phyloP scores from a whole-genome alignment of 2,113 vertebrate genomes.

The Lycocorax pyrrhopterus region DNA sequence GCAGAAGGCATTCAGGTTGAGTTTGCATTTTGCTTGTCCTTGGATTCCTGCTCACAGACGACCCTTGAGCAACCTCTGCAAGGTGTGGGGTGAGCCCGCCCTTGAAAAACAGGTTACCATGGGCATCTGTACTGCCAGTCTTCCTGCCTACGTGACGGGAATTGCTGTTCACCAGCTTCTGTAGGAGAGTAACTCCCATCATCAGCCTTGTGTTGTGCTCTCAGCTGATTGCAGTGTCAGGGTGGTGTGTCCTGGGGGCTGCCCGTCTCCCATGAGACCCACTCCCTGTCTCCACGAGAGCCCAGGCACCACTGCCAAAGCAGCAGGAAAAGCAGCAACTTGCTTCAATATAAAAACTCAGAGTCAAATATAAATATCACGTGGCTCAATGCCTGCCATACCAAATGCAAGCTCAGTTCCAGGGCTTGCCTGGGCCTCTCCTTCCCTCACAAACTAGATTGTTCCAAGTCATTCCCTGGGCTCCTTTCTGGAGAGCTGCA shows the following conservation, averaged over 20 bases:
- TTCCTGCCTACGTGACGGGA: rapidly evolving
- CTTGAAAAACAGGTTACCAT: neutral
- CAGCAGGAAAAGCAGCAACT: neutral
- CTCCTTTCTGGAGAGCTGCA: neutral
- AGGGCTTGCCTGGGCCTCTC: neutral
- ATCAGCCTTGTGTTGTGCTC: neutral
- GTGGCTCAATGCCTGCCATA: neutral
- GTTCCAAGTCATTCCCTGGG: neutral
- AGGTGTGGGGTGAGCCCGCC: neutral
- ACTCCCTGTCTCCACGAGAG: rapidly evolving
- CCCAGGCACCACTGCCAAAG: neutral
- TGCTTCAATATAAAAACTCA: neutral
- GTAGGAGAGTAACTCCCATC: neutral
- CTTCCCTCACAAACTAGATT: neutral
- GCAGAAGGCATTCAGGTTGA: neutral
- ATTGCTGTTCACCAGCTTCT: neutral
- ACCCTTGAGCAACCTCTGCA: neutral
- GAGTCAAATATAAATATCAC: neutral
- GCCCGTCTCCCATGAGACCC: rapidly evolving
- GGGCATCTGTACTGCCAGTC: neutral
- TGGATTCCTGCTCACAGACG: neutral
- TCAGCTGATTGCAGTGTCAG: neutral
- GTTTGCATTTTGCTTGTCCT: neutral
- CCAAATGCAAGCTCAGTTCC: neutral
- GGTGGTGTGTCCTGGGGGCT: neutral